Evolutionary conservation across 1,140 invertebrate species (phyloP), one percentile per base, ranked within the genome.

Genomic region (Coelopa frigida): DNA sequence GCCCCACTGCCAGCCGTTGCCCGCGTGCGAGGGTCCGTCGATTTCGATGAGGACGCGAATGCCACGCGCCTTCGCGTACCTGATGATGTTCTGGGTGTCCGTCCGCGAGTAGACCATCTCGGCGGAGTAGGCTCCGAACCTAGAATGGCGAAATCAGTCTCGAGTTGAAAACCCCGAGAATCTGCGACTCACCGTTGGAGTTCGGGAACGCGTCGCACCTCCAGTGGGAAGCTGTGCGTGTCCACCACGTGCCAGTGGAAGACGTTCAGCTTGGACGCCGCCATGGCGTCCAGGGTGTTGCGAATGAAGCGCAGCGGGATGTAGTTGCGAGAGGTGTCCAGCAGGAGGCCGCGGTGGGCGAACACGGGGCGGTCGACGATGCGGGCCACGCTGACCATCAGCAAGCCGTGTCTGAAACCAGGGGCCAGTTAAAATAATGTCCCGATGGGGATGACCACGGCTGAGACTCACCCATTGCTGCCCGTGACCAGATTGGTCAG

Each of bases 241-340:
- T 92, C 89, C 1, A 84, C 86, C 2, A 84, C 77, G 56, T 92
- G 87, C 87, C 87, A 90, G 59, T 92, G 89, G 24, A 91, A 79
- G 1, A 86, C 82, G 56, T 93, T 93, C 49, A 93, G 65, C 68
- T 93, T 93, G 17, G 80, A 82, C 0, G 82, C 75, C 0, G 85
- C 80, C 87, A 93, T 89, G 4, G 77, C 87, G 54, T 89, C 83
- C 1, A 91, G 70, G 3, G 83, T 83, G 35, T 75, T 78, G 51
- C 81, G 80, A 5, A 91, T 74, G 42, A 75, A 50, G 3, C 52
- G 39, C 72, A 89, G 56, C 0, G 79, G 74, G 37, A 89, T 75
- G 58, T 80, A 92, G 60, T 89, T 87, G 35, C 87, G 72, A 0
- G 84, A 79, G 1, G 84, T 84, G 56, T 91, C 87, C 22, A 91